phyloP scores from a whole-genome alignment of 30 jellyfish, hydroid and myxozoan species.

The Aurelia aurita complex sp. Pacific region DNA sequence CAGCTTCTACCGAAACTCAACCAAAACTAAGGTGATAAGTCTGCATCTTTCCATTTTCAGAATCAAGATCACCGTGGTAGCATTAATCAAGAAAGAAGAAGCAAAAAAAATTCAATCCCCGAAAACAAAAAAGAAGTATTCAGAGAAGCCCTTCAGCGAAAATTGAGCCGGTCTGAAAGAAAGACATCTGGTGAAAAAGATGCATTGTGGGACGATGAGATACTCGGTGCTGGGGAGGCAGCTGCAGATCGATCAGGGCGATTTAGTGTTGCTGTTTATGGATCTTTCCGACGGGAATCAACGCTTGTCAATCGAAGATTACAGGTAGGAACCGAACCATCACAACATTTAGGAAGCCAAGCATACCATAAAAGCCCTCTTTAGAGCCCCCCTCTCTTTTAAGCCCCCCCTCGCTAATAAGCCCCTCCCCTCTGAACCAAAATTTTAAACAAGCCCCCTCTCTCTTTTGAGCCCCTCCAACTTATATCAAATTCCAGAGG shows the following conservation, averaged over 20 bases:
- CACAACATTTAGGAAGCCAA: too few relatives aligned
- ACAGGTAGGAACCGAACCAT: too few relatives aligned
- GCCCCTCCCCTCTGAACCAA: too few relatives aligned
- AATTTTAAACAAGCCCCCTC: too few relatives aligned
- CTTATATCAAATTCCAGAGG: too few relatives aligned
- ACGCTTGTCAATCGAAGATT: too few relatives aligned
- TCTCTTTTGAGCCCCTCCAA: too few relatives aligned
- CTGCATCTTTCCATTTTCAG: neutral
- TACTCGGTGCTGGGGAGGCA: slow-evolving; percentile 42
- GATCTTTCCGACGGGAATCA: slow-evolving; percentile 4
- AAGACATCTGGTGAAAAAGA: slow-evolving; percentile 4
- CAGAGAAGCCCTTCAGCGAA: slow-evolving; percentile 29
- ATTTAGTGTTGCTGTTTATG: slow-evolving; percentile 33
- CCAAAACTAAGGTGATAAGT: too few relatives aligned
- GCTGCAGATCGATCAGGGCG: slow-evolving; percentile 23
- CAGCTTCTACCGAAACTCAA: too few relatives aligned
- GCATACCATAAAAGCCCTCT: too few relatives aligned
- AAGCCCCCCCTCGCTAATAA: too few relatives aligned
- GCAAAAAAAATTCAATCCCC: slow-evolving; percentile 6
- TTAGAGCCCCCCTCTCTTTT: too few relatives aligned
- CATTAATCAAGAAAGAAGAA: neutral
- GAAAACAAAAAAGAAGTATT: slow-evolving; percentile 15
- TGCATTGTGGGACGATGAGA: slow-evolving; percentile 27
- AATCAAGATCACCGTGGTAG: neutral
- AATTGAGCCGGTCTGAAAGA: slow-evolving; percentile 30